A percentile compares a stretch with the other conserved stretches of the same genome.
These are phyloP conservation scores for Celastrina argiolus DNA, from an alignment of 2,888 invertebrate genomes.

Conservation along the genomic window DNA sequence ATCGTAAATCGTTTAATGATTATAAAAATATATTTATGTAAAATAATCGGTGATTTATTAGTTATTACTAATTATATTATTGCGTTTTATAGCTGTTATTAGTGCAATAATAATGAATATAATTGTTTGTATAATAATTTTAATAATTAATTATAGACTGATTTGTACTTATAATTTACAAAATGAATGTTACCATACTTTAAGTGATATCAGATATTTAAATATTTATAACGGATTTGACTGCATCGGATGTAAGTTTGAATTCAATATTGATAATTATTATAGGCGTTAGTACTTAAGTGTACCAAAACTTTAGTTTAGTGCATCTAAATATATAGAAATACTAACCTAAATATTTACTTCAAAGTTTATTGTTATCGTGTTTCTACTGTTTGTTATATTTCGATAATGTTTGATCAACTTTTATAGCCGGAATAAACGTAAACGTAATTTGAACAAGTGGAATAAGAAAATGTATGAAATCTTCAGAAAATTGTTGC, in stretches of 20 bases:
- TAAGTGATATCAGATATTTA: slow-evolving; percentile 13
- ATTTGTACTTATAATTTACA: slow-evolving; percentile 18
- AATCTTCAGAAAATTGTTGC: too few relatives aligned
- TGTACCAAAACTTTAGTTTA: neutral
- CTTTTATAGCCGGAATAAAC: too few relatives aligned
- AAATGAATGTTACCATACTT: slow-evolving; percentile 20
- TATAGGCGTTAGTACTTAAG: neutral
- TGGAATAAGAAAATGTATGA: too few relatives aligned
- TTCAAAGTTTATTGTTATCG: too few relatives aligned
- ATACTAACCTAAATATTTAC: too few relatives aligned
- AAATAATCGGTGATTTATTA: neutral
- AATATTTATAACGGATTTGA: slow-evolving; percentile 18
- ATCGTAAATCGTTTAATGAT: too few relatives aligned
- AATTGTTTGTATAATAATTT: slow-evolving; percentile 20
- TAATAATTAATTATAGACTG: slow-evolving; percentile 24
- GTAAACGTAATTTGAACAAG: too few relatives aligned
- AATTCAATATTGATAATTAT: slow-evolving; percentile 3
- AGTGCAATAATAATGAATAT: slow-evolving; percentile 10
- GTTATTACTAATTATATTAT: neutral
- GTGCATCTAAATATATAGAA: neutral
- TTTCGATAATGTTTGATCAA: too few relatives aligned
- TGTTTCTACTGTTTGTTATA: too few relatives aligned
- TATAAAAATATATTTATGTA: neutral
- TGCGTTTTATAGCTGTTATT: neutral
- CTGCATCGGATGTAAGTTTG: slow-evolving; percentile 11